Percentiles rank a stretch among this genome's conserved stretches.
Conservation (phyloP, 1,140 invertebrate species). For the Lepidostoma basale region DNA sequence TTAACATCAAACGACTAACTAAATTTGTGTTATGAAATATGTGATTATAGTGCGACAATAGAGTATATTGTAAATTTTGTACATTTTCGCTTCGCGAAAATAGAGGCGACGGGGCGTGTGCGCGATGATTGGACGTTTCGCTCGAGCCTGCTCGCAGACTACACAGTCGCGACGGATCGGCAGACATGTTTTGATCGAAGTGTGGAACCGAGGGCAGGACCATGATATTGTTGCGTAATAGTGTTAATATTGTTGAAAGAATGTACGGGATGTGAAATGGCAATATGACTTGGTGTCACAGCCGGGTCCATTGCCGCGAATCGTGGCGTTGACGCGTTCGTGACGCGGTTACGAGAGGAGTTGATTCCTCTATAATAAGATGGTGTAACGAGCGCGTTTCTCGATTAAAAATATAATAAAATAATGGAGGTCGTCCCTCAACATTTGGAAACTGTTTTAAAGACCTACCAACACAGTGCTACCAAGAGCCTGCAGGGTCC, state of each 20-base stretch:
- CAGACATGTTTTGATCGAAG: slow-evolving; percentile 59
- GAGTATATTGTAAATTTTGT: slow-evolving; percentile 15
- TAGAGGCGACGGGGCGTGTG: slow-evolving; percentile 51
- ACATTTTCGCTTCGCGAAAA: slow-evolving; percentile 31
- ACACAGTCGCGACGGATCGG: slow-evolving; percentile 52
- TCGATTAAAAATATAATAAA: slow-evolving; percentile 37
- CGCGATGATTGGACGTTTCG: slow-evolving; percentile 48
- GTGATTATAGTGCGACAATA: background rate
- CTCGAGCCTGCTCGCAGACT: slow-evolving; percentile 50
- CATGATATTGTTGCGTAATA: slow-evolving; percentile 40
- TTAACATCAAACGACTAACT: background rate
- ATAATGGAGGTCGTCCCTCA: slow-evolving; percentile 76
- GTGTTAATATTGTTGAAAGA: slow-evolving; percentile 36
- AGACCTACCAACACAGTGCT: slow-evolving; percentile 90
- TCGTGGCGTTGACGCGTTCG: slow-evolving; percentile 39
- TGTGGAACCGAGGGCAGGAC: slow-evolving; percentile 50
- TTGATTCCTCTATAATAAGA: slow-evolving; percentile 26
- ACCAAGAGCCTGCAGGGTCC: slow-evolving; percentile 91
- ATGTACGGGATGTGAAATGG: slow-evolving; percentile 48
- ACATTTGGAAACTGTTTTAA: slow-evolving; percentile 90
- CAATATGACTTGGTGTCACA: slow-evolving; percentile 49
- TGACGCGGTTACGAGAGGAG: slow-evolving; percentile 39
- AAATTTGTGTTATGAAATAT: slow-evolving; percentile 11
- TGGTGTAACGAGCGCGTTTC: slow-evolving; percentile 41
- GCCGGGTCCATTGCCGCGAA: slow-evolving; percentile 42